Base-by-base conservation (phyloP, 2,888 invertebrate species). In the Drosophila antonietae region DNA sequence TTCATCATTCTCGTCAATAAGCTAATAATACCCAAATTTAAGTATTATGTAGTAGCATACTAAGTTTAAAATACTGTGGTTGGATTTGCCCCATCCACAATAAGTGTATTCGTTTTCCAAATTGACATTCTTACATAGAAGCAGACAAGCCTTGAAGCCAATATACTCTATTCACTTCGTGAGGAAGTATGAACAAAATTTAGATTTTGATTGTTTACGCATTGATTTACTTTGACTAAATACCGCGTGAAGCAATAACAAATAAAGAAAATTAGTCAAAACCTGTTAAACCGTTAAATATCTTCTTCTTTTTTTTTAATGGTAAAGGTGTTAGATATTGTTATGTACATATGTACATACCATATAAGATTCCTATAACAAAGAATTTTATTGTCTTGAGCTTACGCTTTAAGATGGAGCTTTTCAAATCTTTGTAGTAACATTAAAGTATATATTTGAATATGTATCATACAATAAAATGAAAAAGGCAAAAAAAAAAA, bases 251-350 rank as follows among this genome's bases (percentile, higher is more conserved):
- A 69, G 31, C 70, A 69, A 78, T 39, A 18, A 35, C 47, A 64
- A 65, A 66, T 47, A 57, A 59, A 58, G 28, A 69, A 66, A 75
- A 87, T 87, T 74, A 76, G 88, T 76, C 79, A 74, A 74, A 83
- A 81, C 64, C 57, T 66, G 71, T 43, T 61, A 58, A 80, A 76
- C 81, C 68, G 83, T 80, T 78, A 83, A 80, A 78, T 63, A 28
- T 67, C 59, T 75, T 62, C 70, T 75, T 73, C 46, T 72, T 67
- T 75, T 62, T 62, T 72, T 62, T 74, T 73, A 56, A 52, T 37
- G 14, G 14, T 2, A 35, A 8, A 82, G 70, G 83, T 88, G 88
- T 64, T 80, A 88, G 39, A 39, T 65, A 49, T 68, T 75, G 61
- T 7, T 49, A 35, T 31, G 23, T 41, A 23, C 23, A 23, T 49